Evolutionary conservation across 2,797 vertebrate genomes (phyloP).

Genomic region (Schizothorax lantsangensis): DNA sequence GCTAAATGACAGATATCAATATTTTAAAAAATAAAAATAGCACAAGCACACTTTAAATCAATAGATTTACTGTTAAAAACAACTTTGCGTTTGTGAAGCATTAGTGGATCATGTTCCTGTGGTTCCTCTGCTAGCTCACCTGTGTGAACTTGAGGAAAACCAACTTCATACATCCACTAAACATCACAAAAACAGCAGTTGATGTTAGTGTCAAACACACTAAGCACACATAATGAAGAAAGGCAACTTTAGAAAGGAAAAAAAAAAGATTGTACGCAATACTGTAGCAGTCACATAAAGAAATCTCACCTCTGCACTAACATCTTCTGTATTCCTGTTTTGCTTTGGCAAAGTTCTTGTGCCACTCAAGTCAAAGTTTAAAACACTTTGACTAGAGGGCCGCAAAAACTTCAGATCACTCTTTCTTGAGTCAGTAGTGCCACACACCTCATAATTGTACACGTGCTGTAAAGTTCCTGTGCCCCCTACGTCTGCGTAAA

Average conservation of each 20-base stretch:
- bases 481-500: slow-evolving; percentile 56
- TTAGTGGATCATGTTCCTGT: background rate
- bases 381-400: slow-evolving; percentile 55
- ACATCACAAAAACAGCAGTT: background rate
- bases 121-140: background rate
- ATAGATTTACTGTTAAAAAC: background rate
- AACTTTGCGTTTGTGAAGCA: background rate
- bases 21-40: background rate
- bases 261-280: background rate
- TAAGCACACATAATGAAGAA: background rate
- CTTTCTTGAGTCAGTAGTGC: slow-evolving; percentile 66
- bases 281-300: background rate
- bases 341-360: slow-evolving; percentile 69
- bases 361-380: slow-evolving; percentile 67
- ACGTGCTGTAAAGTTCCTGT: slow-evolving; percentile 66
- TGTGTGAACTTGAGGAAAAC: background rate
- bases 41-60: background rate
- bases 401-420: slow-evolving; percentile 62
- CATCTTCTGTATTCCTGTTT: slow-evolving; percentile 62
- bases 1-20: background rate
- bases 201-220: background rate
- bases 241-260: too few species aligned
- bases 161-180: background rate
- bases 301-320: slow-evolving; percentile 76
- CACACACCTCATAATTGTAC: slow-evolving; percentile 58